These are phyloP conservation scores for Ceratitis capitata DNA, from an alignment of 1,140 invertebrate genomes.

Conservation along the genomic window DNA sequence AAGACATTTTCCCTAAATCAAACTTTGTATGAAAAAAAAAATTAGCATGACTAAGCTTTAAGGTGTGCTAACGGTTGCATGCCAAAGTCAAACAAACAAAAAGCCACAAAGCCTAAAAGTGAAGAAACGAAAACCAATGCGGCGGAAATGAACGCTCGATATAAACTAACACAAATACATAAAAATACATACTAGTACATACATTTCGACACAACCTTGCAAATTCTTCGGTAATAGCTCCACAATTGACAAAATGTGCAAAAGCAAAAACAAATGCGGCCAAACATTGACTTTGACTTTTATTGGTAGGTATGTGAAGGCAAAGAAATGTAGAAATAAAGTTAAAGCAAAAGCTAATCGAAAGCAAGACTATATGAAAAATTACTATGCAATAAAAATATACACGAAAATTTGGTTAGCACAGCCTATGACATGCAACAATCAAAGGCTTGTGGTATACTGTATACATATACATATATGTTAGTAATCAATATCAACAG, in stretches of 20 bases:
- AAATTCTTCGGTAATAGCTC: not conserved
- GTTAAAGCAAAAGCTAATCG: not conserved
- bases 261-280: not conserved
- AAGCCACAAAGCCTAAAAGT: too few species aligned
- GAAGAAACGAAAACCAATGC: not conserved
- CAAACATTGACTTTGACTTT: constrained; percentile 27
- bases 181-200: not conserved
- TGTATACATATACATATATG: too few species aligned
- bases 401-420: not conserved
- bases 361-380: not conserved
- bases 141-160: not conserved
- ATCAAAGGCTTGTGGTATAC: not conserved
- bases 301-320: too few species aligned
- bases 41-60: too few species aligned
- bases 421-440: not conserved
- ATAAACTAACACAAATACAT: not conserved
- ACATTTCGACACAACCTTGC: not conserved
- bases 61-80: not conserved
- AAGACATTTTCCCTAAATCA: not conserved
- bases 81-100: not conserved
- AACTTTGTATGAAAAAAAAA: too few species aligned
- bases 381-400: not conserved
- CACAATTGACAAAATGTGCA: not conserved
- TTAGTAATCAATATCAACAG: not conserved
- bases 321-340: not conserved